Percentiles rank a stretch among this genome's conserved stretches.
These are phyloP conservation scores for Poeciliopsis retropinna DNA, from an alignment of 2,113 vertebrate species.

Conservation along the genomic window DNA sequence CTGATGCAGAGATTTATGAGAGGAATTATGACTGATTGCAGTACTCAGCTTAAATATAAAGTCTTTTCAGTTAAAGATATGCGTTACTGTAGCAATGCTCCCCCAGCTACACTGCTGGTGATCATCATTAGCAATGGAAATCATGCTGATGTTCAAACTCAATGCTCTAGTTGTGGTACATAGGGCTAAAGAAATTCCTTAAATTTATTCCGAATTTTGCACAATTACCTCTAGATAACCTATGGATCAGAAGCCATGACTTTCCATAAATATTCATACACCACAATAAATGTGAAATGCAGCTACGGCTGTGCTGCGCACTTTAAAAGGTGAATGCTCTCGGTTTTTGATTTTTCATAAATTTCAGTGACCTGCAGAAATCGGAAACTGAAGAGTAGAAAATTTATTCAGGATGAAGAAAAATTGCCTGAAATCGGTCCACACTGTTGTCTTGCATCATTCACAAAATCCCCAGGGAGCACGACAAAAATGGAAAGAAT, in stretches of 20 bases:
- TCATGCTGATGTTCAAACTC: neutral
- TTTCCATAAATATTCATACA: slow-evolving; percentile 23
- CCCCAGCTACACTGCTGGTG: neutral
- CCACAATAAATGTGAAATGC: neutral
- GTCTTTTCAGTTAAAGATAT: neutral
- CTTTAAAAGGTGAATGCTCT: neutral
- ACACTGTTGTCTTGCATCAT: slow-evolving; percentile 3
- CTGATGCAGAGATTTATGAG: neutral
- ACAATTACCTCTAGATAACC: slow-evolving; percentile 11
- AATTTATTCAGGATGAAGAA: neutral
- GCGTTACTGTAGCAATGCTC: neutral
- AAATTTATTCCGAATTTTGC: slow-evolving; percentile 2
- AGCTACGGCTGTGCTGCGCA: neutral
- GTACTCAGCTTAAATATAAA: neutral
- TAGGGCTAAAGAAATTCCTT: neutral
- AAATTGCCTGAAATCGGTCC: neutral
- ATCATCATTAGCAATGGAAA: slow-evolving; percentile 8
- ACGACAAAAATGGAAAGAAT: neutral
- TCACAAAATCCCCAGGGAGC: neutral
- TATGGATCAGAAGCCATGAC: neutral
- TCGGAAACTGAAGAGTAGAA: neutral
- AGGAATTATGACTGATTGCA: neutral
- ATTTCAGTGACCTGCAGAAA: neutral
- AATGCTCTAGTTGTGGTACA: neutral
- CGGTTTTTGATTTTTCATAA: neutral